Evolutionary conservation across 2,888 invertebrate species (phyloP).

Genomic region (Acanthacorydalis orientalis): DNA sequence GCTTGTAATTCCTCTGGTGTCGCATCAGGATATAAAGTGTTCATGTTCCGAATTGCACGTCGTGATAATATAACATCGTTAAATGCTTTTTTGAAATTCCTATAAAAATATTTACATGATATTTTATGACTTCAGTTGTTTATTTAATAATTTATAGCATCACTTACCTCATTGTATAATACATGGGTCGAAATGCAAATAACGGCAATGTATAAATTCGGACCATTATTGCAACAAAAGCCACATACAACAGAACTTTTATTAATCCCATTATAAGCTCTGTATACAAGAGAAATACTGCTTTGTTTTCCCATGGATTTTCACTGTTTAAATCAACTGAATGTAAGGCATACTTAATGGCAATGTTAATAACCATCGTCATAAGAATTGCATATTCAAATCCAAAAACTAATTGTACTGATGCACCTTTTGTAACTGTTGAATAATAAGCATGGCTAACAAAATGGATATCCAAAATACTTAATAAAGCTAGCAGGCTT

Average conservation of each 20-base stretch:
- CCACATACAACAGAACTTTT: slow-evolving; percentile 66
- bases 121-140: neutral
- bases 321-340: slow-evolving; percentile 81
- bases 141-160: neutral
- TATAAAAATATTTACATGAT: slow-evolving; percentile 18
- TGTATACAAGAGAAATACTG: slow-evolving; percentile 89
- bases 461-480: slow-evolving; percentile 71
- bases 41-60: slow-evolving; percentile 94
- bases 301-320: slow-evolving; percentile 98
- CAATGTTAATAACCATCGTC: slow-evolving; percentile 81
- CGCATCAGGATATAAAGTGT: slow-evolving; percentile 92
- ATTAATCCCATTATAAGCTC: slow-evolving; percentile 85
- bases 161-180: slow-evolving; percentile 81
- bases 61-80: slow-evolving; percentile 94
- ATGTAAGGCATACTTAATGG: slow-evolving; percentile 81
- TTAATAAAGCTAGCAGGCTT: slow-evolving; percentile 65
- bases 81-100: slow-evolving; percentile 93
- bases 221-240: slow-evolving; percentile 93
- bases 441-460: slow-evolving; percentile 88
- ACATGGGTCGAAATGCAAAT: slow-evolving; percentile 98
- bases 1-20: slow-evolving; percentile 79
- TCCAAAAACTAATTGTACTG: slow-evolving; percentile 96
- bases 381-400: slow-evolving; percentile 97
- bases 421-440: slow-evolving; percentile 83
- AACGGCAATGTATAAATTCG: slow-evolving; percentile 92